Conservation (phyloP, 2,113 vertebrate species). For the Calyptommatus sinebrachiatus region DNA sequence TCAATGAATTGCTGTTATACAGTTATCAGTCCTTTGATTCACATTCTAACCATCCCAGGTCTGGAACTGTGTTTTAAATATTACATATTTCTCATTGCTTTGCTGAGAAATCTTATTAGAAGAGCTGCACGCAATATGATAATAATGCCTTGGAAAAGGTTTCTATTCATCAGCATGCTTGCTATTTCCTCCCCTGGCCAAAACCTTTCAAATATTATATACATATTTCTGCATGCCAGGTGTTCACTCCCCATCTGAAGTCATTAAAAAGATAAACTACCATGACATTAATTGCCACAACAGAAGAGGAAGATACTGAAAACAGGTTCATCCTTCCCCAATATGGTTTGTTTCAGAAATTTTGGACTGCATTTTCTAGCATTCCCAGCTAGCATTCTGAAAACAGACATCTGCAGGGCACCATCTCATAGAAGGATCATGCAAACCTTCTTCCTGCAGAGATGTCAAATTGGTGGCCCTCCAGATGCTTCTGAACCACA, state of each 20-base stretch:
- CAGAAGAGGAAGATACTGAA: background rate
- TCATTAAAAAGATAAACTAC: background rate
- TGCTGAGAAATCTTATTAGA: background rate
- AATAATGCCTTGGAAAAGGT: background rate
- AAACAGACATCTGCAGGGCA: no score
- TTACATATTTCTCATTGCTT: background rate
- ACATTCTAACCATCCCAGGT: background rate
- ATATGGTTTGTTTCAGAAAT: no score
- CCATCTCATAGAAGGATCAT: no score
- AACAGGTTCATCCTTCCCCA: background rate
- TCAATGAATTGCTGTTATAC: no score
- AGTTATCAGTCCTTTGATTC: background rate
- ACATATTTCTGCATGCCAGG: background rate
- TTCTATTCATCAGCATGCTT: background rate
- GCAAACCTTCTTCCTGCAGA: background rate
- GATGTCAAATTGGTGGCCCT: no score
- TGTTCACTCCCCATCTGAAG: background rate
- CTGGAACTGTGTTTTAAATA: background rate
- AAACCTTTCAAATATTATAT: background rate
- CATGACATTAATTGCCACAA: background rate
- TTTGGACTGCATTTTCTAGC: no score
- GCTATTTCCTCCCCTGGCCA: background rate
- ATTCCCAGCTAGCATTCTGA: no score
- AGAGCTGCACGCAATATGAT: background rate
- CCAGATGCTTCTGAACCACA: no score